phyloP scores from a whole-genome alignment of 2,797 vertebrate genomes.

The Acanthis flammea region DNA sequence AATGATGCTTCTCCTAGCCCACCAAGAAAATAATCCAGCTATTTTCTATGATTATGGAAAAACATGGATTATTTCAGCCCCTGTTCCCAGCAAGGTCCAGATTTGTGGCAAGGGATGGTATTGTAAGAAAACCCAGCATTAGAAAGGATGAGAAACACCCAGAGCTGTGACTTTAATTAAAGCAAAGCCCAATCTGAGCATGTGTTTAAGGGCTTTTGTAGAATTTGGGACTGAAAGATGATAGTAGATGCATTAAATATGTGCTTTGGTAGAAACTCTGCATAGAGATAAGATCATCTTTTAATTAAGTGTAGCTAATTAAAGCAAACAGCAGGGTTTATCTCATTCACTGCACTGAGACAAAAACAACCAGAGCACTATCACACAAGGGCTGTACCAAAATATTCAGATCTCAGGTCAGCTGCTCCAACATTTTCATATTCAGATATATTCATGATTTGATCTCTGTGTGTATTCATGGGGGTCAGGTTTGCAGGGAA shows the following conservation, averaged over 20 bases:
- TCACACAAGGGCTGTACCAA: not conserved
- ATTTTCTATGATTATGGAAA: not conserved
- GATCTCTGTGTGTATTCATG: not conserved
- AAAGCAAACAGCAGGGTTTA: not conserved
- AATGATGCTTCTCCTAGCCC: not conserved
- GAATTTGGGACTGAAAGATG: not conserved
- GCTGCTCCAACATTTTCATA: not conserved
- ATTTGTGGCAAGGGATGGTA: not conserved
- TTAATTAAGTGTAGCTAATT: constrained; percentile 18
- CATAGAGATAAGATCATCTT: not conserved
- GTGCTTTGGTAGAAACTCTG: not conserved
- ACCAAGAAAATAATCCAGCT: not conserved
- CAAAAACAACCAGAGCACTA: not conserved
- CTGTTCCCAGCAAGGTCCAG: not conserved
- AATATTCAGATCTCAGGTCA: not conserved
- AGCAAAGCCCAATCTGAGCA: not conserved
- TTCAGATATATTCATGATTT: not conserved
- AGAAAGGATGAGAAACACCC: not conserved
- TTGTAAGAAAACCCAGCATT: not conserved
- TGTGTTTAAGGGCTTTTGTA: not conserved
- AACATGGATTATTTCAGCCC: not conserved
- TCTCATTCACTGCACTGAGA: not conserved
- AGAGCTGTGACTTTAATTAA: not conserved
- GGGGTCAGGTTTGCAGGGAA: not conserved
- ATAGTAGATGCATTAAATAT: not conserved